Evolutionary conservation across 2,888 invertebrate genomes (phyloP).

Genomic region (Junonia oenone): DNA sequence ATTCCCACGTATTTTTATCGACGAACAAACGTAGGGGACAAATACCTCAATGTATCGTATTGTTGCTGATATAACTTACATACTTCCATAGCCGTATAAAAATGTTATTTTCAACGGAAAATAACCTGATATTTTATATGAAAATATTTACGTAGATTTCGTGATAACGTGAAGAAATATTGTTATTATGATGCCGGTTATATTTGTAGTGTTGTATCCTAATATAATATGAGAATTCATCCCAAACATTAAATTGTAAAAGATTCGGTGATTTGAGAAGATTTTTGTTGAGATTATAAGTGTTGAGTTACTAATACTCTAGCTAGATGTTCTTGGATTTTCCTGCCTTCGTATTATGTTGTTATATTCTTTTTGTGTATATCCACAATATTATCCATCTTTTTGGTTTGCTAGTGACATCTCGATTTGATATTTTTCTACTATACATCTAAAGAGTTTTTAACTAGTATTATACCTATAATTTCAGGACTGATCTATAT

Average conservation of each 20-base stretch:
- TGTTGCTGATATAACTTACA: not conserved
- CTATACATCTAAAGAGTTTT: too few species aligned
- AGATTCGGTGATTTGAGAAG: not conserved
- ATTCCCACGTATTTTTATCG: not conserved
- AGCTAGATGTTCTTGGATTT: not conserved
- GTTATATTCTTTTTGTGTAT: too few species aligned
- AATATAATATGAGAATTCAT: not conserved
- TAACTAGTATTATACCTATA: too few species aligned
- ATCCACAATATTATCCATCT: too few species aligned
- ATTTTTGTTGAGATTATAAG: not conserved
- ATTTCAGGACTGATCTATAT: too few species aligned
- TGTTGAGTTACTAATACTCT: not conserved
- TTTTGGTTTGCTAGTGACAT: too few species aligned
- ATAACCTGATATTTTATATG: conserved; percentile 6
- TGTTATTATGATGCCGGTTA: not conserved
- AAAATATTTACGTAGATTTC: conserved; percentile 1
- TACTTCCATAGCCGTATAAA: not conserved
- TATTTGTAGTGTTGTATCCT: not conserved
- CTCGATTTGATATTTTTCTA: too few species aligned
- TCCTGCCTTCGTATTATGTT: too few species aligned
- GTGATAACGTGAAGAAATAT: not conserved
- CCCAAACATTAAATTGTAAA: not conserved
- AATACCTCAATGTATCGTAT: conserved; percentile 3
- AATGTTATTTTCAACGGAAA: not conserved
- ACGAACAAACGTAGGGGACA: not conserved